Base-by-base conservation (phyloP, 2,113 vertebrate genomes). In the Rhizomys pruinosus region DNA sequence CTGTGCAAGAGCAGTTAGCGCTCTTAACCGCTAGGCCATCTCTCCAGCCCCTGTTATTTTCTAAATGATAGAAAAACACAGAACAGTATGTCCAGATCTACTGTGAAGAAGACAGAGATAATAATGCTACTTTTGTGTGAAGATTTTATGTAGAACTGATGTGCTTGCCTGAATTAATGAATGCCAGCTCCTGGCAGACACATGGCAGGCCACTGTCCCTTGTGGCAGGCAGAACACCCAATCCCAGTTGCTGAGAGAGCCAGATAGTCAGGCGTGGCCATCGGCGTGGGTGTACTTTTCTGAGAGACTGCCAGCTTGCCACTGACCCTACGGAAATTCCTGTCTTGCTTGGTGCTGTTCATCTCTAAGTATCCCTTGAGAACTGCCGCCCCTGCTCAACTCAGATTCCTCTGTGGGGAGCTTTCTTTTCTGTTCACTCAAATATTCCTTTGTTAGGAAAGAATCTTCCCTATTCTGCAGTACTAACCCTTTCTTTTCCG, bases 391-490 rank as follows among this genome's bases (percentile, higher is more conserved):
- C 39, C 39, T 47, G 47, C 64, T 89, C 84, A 68, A 84, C 78
- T 85, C 81, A 91, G 87, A 52, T 34, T 61, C 42, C 77, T 95
- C 87, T 37, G 34, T 29, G 57, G 59, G 82, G 72, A 37, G 25
- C 57, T 66, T 78, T 73, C 78, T 82, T 71, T 39, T 8, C 47
- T 27, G 29, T 72, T n/a, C 17, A 34, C 32, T 91, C 85, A 64
- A 86, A 73, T 37, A 86, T 82, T 81, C 82, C 86, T 96, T 94
- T 91, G 74, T 95, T 94, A 72, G 52, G 69, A 85, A 72, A 80
- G 69, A 86, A 77, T 81, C 72, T 87, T 80, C 78, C 73, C 34
- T 81, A 22, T 29, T 37, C 64, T 81, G 77, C 77, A 69, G 52
- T 64, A 55, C 47, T 92, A 63, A 69, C 27, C 69, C 73, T 71